A percentile compares a stretch with the other conserved stretches of the same genome.
Conservation (phyloP, 1,140 invertebrate genomes). For the Drosophila nebulosa region DNA sequence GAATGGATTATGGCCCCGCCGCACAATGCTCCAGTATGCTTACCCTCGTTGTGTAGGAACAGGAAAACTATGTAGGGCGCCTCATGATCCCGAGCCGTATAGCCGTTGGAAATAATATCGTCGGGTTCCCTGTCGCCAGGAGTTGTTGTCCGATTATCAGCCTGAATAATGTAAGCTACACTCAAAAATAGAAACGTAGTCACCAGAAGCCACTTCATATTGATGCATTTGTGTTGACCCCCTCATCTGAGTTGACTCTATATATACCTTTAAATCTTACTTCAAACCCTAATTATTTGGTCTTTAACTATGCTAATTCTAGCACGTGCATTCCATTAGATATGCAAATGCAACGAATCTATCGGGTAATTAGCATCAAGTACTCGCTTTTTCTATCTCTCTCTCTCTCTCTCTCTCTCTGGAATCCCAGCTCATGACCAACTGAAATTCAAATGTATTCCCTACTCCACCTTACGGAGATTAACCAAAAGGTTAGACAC, state of each 20-base stretch:
- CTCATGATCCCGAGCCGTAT: conserved; percentile 69
- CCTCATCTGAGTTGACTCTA: background rate
- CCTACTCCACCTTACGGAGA: too few relatives aligned
- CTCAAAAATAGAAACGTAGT: background rate
- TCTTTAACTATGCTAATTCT: too few relatives aligned
- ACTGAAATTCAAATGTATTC: too few relatives aligned
- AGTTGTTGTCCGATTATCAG: background rate
- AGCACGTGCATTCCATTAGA: background rate
- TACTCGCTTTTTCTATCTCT: too few relatives aligned
- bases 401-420: too few relatives aligned
- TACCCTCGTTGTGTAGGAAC: conserved; percentile 11
- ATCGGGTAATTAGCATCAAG: background rate
- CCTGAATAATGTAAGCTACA: background rate
- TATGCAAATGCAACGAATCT: conserved; percentile 9
- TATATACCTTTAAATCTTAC: too few relatives aligned
- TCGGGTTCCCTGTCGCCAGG: background rate
- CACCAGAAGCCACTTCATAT: background rate
- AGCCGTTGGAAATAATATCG: conserved; percentile 57
- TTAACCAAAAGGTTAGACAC: too few relatives aligned
- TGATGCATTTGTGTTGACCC: background rate
- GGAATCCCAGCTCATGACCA: too few relatives aligned
- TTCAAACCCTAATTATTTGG: too few relatives aligned
- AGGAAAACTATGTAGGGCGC: conserved; percentile 82
- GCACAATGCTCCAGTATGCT: conserved; percentile 23
- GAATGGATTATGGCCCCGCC: conserved; percentile 45